Base-by-base conservation (phyloP, 2,797 vertebrate species). In the Xenentodon cancila region DNA sequence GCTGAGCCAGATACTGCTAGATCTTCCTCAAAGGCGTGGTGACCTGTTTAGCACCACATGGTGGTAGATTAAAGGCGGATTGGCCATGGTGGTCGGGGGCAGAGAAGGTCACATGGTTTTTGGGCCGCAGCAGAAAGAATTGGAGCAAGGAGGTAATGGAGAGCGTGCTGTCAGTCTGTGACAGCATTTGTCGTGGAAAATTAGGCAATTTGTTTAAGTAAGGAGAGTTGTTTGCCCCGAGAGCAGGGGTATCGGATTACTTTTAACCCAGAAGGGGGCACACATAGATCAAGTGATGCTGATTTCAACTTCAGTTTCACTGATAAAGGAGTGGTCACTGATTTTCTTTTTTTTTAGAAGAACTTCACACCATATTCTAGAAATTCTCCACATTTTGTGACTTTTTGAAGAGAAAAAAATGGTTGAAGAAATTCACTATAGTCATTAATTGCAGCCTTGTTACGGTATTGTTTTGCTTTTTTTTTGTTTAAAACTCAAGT, bases 11-110 rank as follows among this genome's bases (percentile, higher is more conserved):
- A 83, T 77, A 82, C 69, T 77, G 51, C 66, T 75, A 73, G 82
- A 77, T 72, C 75, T 78, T 86, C 65, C 48, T 87, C 89, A 92
- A 89, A 84, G 79, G 82, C 85, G 90, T 90, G 89, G 91, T 92
- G 88, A 93, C 89, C 91, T 89, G 82, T 86, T 91, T 86, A 89
- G 86, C 75, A 42, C 72, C 73, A 84, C 88, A 75, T 87, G 78
- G 88, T 92, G 91, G 90, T 80, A 87, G 93, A 93, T 95, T 93
- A 92, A 86, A 91, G 80, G 76, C 79, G 70, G 77, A 91, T 84
- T 91, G 89, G 84, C 86, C 82, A 83, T 82, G 89, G 84, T 66
- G 72, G 88, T 84, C 87, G 85, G 75, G 73, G 88, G 68, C 78
- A 87, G 60, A 25, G 52, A 66, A 81, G 82, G 87, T 89, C 88